Evolutionary conservation across 1,140 invertebrate species (phyloP).

Genomic region (Triops longicaudatus): DNA sequence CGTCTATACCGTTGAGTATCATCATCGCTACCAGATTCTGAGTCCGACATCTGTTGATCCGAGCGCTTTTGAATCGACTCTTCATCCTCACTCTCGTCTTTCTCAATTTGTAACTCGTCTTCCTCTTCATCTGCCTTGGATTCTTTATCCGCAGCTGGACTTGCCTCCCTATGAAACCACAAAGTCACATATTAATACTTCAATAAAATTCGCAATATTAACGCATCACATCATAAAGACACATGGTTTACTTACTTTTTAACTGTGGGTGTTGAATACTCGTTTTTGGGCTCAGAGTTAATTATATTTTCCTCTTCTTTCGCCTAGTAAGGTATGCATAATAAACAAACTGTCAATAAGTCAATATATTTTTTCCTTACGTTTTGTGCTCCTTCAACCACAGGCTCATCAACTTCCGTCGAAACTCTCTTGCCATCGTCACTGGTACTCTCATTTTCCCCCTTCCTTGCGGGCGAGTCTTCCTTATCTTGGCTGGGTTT

Average conservation of each 20-base stretch:
- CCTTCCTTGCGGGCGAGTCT: constrained; percentile 16
- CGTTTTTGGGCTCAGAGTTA: background rate
- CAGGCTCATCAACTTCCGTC: background rate
- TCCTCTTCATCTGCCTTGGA: constrained; percentile 21
- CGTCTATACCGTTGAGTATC: background rate
- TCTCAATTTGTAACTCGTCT: constrained; percentile 23
- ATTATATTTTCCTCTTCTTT: too few species aligned
- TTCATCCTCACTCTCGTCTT: constrained; percentile 20
- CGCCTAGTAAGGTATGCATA: too few species aligned
- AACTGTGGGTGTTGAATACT: background rate
- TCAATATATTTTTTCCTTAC: too few species aligned
- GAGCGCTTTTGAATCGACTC: background rate
- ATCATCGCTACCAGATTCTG: background rate
- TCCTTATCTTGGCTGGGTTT: background rate
- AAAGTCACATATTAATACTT: background rate
- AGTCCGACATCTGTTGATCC: background rate
- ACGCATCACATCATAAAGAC: background rate
- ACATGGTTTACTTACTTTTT: too few species aligned
- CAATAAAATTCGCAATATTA: background rate
- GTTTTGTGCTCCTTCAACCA: too few species aligned
- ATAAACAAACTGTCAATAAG: too few species aligned
- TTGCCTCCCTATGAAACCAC: constrained; percentile 7
- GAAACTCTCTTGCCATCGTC: background rate
- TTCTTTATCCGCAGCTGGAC: background rate
- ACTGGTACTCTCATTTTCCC: background rate